Percentiles rank a stretch among this genome's conserved stretches.
These are phyloP conservation scores for Thalassoma bifasciatum DNA, from an alignment of 2,113 vertebrate species.

Conservation along the genomic window DNA sequence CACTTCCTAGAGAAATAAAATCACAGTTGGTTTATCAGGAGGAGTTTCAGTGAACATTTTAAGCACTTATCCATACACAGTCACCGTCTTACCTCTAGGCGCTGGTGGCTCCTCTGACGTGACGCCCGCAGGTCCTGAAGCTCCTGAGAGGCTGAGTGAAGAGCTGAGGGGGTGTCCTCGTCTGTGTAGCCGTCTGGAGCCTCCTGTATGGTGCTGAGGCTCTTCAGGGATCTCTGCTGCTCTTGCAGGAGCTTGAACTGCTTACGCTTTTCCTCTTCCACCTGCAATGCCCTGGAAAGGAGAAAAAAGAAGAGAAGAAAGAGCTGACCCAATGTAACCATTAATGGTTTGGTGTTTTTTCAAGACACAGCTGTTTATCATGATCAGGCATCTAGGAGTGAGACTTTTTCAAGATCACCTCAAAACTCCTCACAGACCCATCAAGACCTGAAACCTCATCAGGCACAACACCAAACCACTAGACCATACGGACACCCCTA, in stretches of 20 bases:
- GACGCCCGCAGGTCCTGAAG: constrained; percentile 72
- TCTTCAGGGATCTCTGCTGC: constrained; percentile 62
- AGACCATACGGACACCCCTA: too few relatives aligned
- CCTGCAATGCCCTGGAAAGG: constrained; percentile 66
- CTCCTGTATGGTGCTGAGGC: constrained; percentile 51
- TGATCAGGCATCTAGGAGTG: too few relatives aligned
- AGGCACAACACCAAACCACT: too few relatives aligned
- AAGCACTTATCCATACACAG: background rate
- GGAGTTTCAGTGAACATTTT: background rate
- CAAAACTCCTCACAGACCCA: too few relatives aligned
- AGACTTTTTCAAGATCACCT: too few relatives aligned
- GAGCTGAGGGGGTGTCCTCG: constrained; percentile 49
- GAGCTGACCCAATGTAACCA: too few relatives aligned
- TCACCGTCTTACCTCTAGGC: constrained; percentile 66
- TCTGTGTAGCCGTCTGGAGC: background rate
- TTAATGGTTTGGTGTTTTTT: too few relatives aligned
- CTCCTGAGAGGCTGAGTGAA: constrained; percentile 76
- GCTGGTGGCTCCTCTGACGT: constrained; percentile 74
- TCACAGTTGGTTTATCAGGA: background rate
- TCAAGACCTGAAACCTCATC: too few relatives aligned
- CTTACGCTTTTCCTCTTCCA: constrained; percentile 78
- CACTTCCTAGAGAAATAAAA: constrained; percentile 67
- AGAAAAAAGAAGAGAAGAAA: background rate
- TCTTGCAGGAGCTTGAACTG: constrained; percentile 75
- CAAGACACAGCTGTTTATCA: too few relatives aligned